These are phyloP conservation scores for Hestina assimilis DNA, from an alignment of 1,140 invertebrate genomes.

Conservation along the genomic window DNA sequence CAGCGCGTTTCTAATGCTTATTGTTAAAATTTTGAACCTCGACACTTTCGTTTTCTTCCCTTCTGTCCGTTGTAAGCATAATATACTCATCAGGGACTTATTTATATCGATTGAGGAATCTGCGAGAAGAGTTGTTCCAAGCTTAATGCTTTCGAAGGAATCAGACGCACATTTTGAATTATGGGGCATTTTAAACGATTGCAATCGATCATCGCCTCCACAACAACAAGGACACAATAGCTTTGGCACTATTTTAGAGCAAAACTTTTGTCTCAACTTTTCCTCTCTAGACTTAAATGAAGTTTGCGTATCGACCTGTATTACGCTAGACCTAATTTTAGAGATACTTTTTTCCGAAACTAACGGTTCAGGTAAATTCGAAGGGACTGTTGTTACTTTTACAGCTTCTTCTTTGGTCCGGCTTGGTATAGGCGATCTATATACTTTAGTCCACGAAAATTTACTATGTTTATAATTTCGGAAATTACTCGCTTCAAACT, in stretches of 20 bases:
- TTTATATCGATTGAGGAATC: slow-evolving; percentile 36
- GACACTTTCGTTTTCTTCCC: slow-evolving; percentile 18
- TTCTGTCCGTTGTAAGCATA: slow-evolving; percentile 31
- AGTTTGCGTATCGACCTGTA: slow-evolving; percentile 6
- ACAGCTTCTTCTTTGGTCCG: not conserved
- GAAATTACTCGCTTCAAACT: not conserved
- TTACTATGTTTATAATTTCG: slow-evolving; percentile 14
- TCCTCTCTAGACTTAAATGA: not conserved
- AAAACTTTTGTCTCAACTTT: slow-evolving; percentile 18
- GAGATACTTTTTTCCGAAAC: not conserved
- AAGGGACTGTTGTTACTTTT: not conserved
- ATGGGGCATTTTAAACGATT: slow-evolving; percentile 21
- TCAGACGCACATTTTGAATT: slow-evolving; percentile 21
- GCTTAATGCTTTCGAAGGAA: slow-evolving; percentile 49
- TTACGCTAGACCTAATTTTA: not conserved
- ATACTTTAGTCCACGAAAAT: slow-evolving; percentile 52
- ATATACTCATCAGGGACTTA: slow-evolving; percentile 48
- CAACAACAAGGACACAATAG: slow-evolving; percentile 54
- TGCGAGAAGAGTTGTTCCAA: slow-evolving; percentile 24
- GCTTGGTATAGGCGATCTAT: slow-evolving; percentile 39
- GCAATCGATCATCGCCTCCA: slow-evolving; percentile 41
- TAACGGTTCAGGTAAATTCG: not conserved
- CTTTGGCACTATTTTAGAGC: slow-evolving; percentile 35
- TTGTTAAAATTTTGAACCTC: slow-evolving; percentile 29
- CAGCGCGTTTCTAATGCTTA: slow-evolving; percentile 30